Conservation (phyloP, 1,140 invertebrate genomes). For the Dreissena rostriformis region DNA sequence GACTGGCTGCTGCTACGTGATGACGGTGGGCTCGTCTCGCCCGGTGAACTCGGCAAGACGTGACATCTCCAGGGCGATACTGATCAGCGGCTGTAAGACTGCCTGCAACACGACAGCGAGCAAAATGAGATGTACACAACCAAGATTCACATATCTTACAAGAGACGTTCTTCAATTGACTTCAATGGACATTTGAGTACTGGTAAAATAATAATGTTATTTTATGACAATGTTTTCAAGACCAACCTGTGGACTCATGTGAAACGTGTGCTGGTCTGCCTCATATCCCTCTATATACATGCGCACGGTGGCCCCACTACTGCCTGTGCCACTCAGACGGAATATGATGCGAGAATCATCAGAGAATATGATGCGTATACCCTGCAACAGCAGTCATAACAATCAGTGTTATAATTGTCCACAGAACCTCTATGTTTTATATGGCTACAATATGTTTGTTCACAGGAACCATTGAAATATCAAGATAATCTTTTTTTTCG, state of each 20-base stretch:
- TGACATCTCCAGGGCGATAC: slow-evolving; percentile 93
- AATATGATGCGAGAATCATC: slow-evolving; percentile 97
- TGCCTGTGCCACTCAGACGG: slow-evolving; percentile 98
- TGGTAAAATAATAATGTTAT: neutral
- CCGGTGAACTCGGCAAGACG: slow-evolving; percentile 93
- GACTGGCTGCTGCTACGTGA: slow-evolving; percentile 92
- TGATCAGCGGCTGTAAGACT: slow-evolving; percentile 93
- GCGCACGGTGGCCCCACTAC: slow-evolving; percentile 97
- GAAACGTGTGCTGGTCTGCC: slow-evolving; percentile 85
- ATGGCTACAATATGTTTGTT: too few species aligned
- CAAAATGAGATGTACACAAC: neutral
- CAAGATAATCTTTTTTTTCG: too few species aligned
- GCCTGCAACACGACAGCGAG: slow-evolving; percentile 78
- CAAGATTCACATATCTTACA: neutral
- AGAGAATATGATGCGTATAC: slow-evolving; percentile 95
- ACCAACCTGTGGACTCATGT: slow-evolving; percentile 88
- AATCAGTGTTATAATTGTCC: too few species aligned
- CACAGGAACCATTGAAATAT: too few species aligned
- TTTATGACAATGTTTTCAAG: neutral
- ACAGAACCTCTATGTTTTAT: too few species aligned
- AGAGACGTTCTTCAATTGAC: neutral
- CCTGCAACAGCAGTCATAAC: too few species aligned
- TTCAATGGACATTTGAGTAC: neutral
- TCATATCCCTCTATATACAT: slow-evolving; percentile 90
- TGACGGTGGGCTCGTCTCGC: slow-evolving; percentile 95